phyloP scores from a whole-genome alignment of 2,888 invertebrate species.

The Pecten maximus region DNA sequence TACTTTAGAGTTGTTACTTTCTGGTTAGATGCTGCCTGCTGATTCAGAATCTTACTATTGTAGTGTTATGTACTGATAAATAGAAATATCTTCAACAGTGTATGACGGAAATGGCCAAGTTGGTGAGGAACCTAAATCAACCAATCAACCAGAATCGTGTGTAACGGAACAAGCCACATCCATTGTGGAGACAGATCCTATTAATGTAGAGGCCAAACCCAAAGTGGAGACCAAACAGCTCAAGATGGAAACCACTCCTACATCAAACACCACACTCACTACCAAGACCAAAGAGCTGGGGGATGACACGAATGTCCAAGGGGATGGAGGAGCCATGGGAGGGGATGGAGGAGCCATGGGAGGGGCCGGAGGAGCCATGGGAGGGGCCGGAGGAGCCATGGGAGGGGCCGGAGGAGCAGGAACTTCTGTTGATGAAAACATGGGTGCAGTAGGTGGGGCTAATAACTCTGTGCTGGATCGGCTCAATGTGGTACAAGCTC shows the following conservation, averaged over 20 bases:
- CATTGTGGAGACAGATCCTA: neutral
- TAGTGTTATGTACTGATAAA: no score
- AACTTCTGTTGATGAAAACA: slow-evolving; percentile 46
- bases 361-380: neutral
- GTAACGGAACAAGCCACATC: neutral
- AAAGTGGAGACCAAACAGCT: neutral
- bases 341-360: slow-evolving; percentile 38
- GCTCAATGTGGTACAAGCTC: neutral
- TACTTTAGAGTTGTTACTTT: no score
- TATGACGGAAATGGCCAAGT: neutral
- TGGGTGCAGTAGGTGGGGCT: slow-evolving; percentile 54
- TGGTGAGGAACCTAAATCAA: neutral
- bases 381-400: neutral
- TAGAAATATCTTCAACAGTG: no score
- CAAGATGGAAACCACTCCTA: neutral
- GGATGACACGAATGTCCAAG: no score
- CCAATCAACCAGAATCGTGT: neutral
- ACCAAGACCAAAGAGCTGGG: no score
- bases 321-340: neutral
- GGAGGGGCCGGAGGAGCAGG: neutral
- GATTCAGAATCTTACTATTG: no score
- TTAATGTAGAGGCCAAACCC: neutral
- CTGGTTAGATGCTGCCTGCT: no score
- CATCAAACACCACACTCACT: no score
- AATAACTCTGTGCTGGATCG: slow-evolving; percentile 39